A percentile compares a stretch with the other conserved stretches of the same genome.
phyloP scores from a whole-genome alignment of 2,797 vertebrate species.

The Myotis myotis region DNA sequence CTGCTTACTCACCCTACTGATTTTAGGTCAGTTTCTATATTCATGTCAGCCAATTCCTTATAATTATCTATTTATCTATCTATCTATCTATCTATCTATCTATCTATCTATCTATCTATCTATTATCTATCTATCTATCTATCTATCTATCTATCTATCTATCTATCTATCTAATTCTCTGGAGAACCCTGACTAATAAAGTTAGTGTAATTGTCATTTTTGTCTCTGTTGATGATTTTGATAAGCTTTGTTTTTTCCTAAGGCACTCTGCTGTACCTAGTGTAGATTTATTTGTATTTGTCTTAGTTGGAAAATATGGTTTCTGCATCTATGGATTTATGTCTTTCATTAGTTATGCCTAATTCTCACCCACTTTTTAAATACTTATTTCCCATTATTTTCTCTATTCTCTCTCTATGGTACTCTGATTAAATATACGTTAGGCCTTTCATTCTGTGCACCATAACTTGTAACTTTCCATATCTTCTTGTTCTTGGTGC shows the following conservation, averaged over 20 bases:
- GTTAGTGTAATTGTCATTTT: neutral
- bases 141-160: neutral
- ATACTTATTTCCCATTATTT: conserved; percentile 15
- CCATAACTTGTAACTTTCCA: neutral
- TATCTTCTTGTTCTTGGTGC: neutral
- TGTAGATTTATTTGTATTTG: neutral
- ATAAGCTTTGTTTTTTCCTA: neutral
- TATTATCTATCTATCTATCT: neutral
- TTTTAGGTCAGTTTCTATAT: neutral
- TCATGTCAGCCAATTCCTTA: neutral
- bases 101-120: neutral
- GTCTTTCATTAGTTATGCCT: neutral
- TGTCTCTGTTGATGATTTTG: neutral
- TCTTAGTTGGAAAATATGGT: neutral
- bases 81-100: neutral
- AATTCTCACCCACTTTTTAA: neutral
- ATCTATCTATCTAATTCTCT: neutral
- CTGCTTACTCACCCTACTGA: neutral
- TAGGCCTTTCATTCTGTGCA: neutral
- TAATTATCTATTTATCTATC: neutral
- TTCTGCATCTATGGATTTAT: neutral
- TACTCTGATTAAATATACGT: neutral
- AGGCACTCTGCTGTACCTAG: neutral
- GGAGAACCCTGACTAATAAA: neutral
- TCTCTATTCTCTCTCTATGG: neutral